These are phyloP conservation scores for Nomada ruficornis DNA, from an alignment of 2,888 invertebrate species.

Conservation along the genomic window DNA sequence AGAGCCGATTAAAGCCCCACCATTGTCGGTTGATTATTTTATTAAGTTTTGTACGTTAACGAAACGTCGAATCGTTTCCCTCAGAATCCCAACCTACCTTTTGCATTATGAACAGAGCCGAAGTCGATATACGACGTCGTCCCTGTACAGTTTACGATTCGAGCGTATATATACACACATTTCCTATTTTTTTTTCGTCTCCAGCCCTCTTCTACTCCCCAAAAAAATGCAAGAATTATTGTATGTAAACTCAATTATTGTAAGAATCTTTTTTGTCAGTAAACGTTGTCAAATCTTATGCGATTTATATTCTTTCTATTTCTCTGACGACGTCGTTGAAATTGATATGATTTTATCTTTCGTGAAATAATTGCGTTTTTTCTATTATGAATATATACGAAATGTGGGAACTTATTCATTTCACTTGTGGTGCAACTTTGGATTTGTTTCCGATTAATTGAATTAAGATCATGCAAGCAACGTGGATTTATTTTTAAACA, in stretches of 20 bases:
- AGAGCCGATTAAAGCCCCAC: conserved; percentile 73
- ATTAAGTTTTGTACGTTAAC: conserved; percentile 70
- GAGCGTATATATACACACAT: conserved; percentile 37
- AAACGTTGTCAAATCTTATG: conserved; percentile 74
- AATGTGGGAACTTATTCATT: background rate
- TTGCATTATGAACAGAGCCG: conserved; percentile 31
- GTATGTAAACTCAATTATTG: conserved; percentile 73
- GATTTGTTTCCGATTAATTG: conserved; percentile 54
- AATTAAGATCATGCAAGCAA: conserved; percentile 4
- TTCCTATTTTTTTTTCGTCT: conserved; percentile 5
- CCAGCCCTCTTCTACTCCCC: background rate
- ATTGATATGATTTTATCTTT: too few species aligned
- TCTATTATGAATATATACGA: too few species aligned
- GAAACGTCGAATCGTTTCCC: conserved; percentile 20
- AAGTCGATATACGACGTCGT: conserved; percentile 17
- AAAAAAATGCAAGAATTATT: conserved; percentile 59
- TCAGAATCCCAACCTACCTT: conserved; percentile 24
- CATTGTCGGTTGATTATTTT: conserved; percentile 78
- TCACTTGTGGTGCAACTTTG: conserved; percentile 42
- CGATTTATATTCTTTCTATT: background rate
- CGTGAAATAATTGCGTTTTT: background rate
- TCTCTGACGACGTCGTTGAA: too few species aligned
- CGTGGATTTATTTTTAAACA: conserved; percentile 50
- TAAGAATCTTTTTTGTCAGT: conserved; percentile 75
- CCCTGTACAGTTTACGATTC: conserved; percentile 31